These are phyloP conservation scores for Lycaon pictus DNA, from an alignment of 2,113 vertebrate genomes.

Conservation along the genomic window DNA sequence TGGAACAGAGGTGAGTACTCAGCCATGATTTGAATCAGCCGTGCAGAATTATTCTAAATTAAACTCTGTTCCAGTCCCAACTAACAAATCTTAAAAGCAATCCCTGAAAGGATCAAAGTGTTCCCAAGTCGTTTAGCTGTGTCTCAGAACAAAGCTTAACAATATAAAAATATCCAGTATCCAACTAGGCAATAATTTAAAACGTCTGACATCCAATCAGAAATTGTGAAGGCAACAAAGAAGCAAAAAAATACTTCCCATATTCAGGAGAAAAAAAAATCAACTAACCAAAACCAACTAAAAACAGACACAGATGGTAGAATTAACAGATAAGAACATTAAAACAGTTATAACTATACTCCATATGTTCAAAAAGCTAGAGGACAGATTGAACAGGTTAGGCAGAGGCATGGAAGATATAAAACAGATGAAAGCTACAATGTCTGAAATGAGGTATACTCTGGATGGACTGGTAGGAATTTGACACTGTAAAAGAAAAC, in stretches of 20 bases:
- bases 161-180: constrained; percentile 38
- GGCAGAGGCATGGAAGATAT: constrained; percentile 1
- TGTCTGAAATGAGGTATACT: constrained; percentile 1
- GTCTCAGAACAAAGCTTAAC: constrained; percentile 45
- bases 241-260: constrained; percentile 10
- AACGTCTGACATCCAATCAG: constrained; percentile 33
- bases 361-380: background rate
- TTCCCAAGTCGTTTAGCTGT: constrained; percentile 25
- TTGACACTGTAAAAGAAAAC: constrained; percentile 29
- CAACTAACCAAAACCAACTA: constrained; percentile 15
- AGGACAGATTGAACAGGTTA: constrained; percentile 29
- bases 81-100: constrained; percentile 7
- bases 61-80: background rate
- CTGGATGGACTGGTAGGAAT: background rate
- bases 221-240: background rate
- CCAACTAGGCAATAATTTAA: background rate
- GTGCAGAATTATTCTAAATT: constrained; percentile 1
- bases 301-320: constrained; percentile 45
- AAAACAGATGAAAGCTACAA: constrained; percentile 32
- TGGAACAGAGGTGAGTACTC: background rate
- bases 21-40: background rate
- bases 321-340: constrained; percentile 50
- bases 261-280: constrained; percentile 15
- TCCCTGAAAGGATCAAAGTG: background rate
- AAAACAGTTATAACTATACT: background rate